These are phyloP conservation scores for Tupaia chinensis DNA, from an alignment of 2,113 vertebrate genomes.

Conservation along the genomic window DNA sequence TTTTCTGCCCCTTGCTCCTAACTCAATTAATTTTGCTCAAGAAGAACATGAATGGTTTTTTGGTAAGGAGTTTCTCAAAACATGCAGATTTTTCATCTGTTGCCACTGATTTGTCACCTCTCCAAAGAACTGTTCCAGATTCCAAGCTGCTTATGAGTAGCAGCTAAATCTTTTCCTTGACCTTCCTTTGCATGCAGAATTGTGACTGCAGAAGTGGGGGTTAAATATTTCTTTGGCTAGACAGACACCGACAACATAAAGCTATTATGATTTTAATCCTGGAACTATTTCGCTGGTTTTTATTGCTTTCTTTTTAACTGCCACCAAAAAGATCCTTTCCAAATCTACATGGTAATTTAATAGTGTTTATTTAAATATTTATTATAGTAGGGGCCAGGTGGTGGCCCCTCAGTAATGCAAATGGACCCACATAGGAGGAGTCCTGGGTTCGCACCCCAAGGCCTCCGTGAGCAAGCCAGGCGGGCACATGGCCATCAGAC, in stretches of 20 bases:
- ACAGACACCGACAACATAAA: not conserved
- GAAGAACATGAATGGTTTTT: not conserved
- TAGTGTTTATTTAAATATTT: not conserved
- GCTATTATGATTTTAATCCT: not conserved
- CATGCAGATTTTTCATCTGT: not conserved
- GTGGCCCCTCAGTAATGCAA: too few relatives aligned
- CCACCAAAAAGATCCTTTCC: not conserved
- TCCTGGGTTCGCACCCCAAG: too few relatives aligned
- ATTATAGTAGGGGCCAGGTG: not conserved
- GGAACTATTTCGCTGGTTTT: not conserved
- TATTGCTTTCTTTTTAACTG: not conserved
- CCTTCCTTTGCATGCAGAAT: not conserved
- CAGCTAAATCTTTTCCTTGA: not conserved
- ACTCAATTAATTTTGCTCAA: not conserved
- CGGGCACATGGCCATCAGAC: too few relatives aligned
- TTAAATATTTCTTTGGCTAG: not conserved
- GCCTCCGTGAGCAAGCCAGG: too few relatives aligned
- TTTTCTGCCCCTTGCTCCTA: not conserved
- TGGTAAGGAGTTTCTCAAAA: not conserved
- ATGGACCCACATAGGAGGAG: too few relatives aligned
- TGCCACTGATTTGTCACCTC: not conserved
- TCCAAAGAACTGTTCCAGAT: not conserved
- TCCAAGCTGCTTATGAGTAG: not conserved
- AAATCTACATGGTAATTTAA: conserved; percentile 4
- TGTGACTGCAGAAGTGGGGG: not conserved